Percentiles rank a stretch among this genome's conserved stretches.
These are phyloP conservation scores for Lytechinus variegatus DNA, from an alignment of 35 echinoderm and acorn worm species.

Conservation along the genomic window DNA sequence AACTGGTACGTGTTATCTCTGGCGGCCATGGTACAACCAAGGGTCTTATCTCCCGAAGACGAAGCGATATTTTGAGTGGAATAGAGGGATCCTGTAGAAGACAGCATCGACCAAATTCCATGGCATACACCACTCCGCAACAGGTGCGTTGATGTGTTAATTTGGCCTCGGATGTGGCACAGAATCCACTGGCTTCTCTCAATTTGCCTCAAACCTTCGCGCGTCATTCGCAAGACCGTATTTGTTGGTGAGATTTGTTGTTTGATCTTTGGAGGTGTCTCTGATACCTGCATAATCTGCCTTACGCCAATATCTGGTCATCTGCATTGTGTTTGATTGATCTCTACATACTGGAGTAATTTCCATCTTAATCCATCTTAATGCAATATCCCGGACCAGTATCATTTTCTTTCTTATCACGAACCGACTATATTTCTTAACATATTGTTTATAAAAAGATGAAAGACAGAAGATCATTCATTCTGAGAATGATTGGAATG, in stretches of 20 bases:
- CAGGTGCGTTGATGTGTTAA: not conserved
- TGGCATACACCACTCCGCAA: not conserved
- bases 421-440: not conserved
- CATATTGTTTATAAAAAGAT: not conserved
- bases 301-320: not conserved
- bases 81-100: not conserved
- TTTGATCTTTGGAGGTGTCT: no score
- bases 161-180: conserved; percentile 8
- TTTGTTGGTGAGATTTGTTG: not conserved
- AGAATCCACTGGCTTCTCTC: not conserved
- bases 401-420: not conserved
- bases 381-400: not conserved
- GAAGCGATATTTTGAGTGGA: not conserved
- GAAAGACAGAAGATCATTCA: not conserved
- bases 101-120: not conserved
- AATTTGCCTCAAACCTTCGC: not conserved
- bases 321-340: not conserved
- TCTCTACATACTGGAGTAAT: not conserved
- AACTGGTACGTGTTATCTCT: conserved; percentile 3
- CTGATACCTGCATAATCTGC: not conserved
- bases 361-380: not conserved
- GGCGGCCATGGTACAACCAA: not conserved
- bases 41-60: not conserved
- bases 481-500: no score
- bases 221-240: not conserved